A percentile compares a stretch with the other conserved stretches of the same genome.
Evolutionary conservation across 2,113 vertebrate species (phyloP).

Genomic region (Otocyon megalotis): DNA sequence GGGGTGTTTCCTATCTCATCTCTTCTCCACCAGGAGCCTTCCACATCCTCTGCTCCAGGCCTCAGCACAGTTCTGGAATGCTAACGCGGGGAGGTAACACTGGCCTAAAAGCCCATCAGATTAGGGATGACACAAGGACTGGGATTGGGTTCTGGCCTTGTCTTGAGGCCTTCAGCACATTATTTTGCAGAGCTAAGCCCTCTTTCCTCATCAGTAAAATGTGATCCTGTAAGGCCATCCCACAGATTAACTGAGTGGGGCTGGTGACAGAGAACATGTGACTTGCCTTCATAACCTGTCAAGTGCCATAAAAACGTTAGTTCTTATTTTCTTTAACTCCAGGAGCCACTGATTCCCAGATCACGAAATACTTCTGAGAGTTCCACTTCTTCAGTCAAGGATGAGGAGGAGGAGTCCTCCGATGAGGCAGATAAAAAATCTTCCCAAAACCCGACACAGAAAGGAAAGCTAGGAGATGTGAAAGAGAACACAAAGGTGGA

Average conservation of each 20-base stretch:
- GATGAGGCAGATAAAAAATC: slow-evolving; percentile 26
- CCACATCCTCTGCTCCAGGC: background rate
- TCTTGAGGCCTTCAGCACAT: background rate
- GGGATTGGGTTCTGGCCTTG: background rate
- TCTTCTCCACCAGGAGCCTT: background rate
- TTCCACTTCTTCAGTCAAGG: slow-evolving; percentile 77
- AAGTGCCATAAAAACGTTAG: background rate
- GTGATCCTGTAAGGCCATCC: accelerated
- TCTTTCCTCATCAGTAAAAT: background rate
- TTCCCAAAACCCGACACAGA: accelerated
- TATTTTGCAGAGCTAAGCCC: background rate
- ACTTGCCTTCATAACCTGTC: background rate
- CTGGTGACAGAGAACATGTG: background rate
- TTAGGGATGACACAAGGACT: background rate
- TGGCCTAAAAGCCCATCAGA: accelerated
- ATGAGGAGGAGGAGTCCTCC: background rate
- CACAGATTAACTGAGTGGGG: background rate
- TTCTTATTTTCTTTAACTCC: background rate
- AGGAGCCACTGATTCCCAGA: slow-evolving; percentile 67
- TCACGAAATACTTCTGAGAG: slow-evolving; percentile 60
- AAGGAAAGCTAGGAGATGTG: background rate
- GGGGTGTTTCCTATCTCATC: background rate
- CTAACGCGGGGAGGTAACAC: background rate
- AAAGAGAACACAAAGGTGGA: slow-evolving; percentile 80
- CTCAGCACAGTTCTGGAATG: background rate